Base-by-base conservation (phyloP, 2,113 vertebrate genomes). In the Anguilla rostrata region DNA sequence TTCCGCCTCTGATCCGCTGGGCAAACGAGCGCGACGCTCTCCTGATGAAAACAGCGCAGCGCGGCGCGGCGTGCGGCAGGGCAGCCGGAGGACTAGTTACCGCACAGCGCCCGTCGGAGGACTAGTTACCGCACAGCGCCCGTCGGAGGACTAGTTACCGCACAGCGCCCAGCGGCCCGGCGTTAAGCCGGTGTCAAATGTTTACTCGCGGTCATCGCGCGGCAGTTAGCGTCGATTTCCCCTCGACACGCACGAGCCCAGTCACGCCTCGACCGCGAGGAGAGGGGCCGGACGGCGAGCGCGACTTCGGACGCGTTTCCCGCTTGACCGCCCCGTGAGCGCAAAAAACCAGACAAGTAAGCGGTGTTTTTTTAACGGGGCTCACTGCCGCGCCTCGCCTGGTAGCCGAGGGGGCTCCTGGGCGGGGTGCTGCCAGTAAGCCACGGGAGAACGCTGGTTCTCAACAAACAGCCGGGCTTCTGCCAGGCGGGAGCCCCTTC, bases 181-280 rank as follows among this genome's bases (percentile, higher is more conserved):
- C 85, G 78, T 84, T 87, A 88, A 91, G 86, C 85, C 78, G 81
- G 22, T 88, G 82, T 88, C 85, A 92, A 91, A 92, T 92, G 90
- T 91, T 90, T 89, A 92, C 90, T 92, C 85, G 91, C 78, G 80
- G 86, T 84, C 66, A 88, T 92, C 90, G 89, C 87, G 91, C 86
- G 88, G 3, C 87, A 92, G 89, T 91, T 93, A 92, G 56, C 79
- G 12, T 78, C 82, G 80, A 84, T 88, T 88, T 84, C 91, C 86
- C 86, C 6, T 78, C 86, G 78, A 75, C 26, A n/a, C 49, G 4
- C n/a, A 2, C 71, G 2, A 29, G n/a, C n/a, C 71, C 71, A 12
- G 5, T 34, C 9, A 9, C n/a, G n/a, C 71, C 71, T 34, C n/a
- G 11, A 26, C 71, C 71, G 11, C n/a, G 71, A n/a, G n/a, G 71